These are phyloP conservation scores for Leistus spinibarbis DNA, from an alignment of 2,888 invertebrate genomes.

Conservation along the genomic window DNA sequence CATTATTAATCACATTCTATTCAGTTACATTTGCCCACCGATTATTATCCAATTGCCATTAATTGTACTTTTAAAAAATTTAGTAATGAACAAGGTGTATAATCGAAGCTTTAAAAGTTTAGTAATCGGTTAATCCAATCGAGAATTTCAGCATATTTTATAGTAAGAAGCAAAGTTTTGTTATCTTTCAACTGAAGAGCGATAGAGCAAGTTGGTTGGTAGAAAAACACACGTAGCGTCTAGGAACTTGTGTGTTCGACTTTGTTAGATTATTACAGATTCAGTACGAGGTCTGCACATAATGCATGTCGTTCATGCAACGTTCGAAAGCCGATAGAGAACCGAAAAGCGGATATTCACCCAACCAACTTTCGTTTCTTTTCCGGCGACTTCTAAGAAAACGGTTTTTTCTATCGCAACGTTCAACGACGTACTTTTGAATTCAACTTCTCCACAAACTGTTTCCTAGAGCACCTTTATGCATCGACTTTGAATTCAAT, in stretches of 20 bases:
- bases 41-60: no score
- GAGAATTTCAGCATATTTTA: neutral
- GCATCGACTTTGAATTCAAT: neutral
- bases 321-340: conserved; percentile 7
- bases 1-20: neutral
- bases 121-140: no score
- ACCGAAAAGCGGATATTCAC: neutral
- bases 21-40: neutral
- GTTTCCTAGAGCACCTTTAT: neutral
- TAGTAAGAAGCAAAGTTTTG: neutral
- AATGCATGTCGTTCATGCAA: conserved; percentile 13
- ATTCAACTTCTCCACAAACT: neutral
- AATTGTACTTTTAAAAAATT: no score
- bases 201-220: neutral
- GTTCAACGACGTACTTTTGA: neutral
- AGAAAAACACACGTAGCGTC: conserved; percentile 1
- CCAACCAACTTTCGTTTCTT: neutral
- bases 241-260: neutral
- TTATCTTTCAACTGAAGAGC: no score
- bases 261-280: conserved; percentile 12
- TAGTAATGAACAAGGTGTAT: no score
- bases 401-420: neutral
- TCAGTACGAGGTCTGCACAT: conserved; percentile 10
- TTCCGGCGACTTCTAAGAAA: neutral
- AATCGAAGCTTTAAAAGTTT: no score